These are phyloP conservation scores for Tetragonula clypearis DNA, from an alignment of 1,140 invertebrate species.

Conservation along the genomic window DNA sequence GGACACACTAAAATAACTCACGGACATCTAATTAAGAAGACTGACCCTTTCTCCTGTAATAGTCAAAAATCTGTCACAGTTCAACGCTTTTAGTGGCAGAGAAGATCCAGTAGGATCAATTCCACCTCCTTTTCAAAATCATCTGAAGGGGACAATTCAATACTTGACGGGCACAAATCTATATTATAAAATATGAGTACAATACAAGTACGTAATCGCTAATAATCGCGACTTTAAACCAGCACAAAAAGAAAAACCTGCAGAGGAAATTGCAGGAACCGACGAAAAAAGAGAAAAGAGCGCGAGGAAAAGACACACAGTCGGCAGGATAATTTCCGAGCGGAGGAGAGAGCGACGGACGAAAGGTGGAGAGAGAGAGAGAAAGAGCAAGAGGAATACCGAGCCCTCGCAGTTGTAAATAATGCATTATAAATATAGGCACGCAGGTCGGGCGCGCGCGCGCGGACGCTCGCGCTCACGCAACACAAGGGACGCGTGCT, in stretches of 20 bases:
- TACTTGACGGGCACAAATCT: no score
- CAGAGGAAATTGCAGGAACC: background rate
- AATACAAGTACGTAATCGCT: no score
- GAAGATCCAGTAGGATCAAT: no score
- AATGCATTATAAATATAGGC: conserved; percentile 81
- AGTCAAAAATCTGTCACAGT: no score
- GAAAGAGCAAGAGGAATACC: conserved; percentile 52
- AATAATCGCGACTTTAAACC: no score
- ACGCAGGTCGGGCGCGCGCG: conserved; percentile 70
- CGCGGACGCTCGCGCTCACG: conserved; percentile 63
- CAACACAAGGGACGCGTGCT: conserved; percentile 80
- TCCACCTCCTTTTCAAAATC: no score
- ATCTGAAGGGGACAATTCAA: no score
- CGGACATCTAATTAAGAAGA: no score
- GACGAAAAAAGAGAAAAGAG: background rate
- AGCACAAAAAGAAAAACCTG: background rate
- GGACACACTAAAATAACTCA: no score
- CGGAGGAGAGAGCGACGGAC: conserved; percentile 8
- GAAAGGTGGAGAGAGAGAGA: conserved; percentile 20
- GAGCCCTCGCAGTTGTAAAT: conserved; percentile 78
- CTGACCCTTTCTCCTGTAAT: no score
- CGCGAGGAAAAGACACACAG: background rate
- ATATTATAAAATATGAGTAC: no score
- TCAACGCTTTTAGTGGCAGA: no score
- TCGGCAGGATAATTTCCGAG: conserved; percentile 2